Evolutionary conservation across 1,140 invertebrate genomes (phyloP).

Genomic region (Panulirus ornatus): DNA sequence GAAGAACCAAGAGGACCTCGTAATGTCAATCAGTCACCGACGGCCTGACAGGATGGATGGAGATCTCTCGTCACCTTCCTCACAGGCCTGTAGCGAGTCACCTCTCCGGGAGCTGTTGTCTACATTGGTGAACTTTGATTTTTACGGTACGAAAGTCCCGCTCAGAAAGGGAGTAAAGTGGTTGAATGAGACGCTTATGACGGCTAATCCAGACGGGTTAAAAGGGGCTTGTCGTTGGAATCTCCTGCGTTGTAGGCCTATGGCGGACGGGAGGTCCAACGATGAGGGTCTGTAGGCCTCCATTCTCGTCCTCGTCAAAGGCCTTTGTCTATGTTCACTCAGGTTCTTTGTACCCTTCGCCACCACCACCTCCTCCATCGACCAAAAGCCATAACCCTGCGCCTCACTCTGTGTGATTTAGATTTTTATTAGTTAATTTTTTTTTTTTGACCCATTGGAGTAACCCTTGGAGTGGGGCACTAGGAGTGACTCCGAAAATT

Average conservation of each 20-base stretch:
- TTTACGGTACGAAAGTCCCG: background rate
- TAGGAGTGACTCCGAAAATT: background rate
- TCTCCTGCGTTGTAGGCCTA: constrained; percentile 42
- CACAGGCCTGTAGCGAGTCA: background rate
- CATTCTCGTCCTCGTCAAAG: constrained; percentile 58
- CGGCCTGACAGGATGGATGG: background rate
- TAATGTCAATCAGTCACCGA: background rate
- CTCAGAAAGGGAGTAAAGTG: background rate
- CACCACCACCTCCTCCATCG: too few relatives aligned
- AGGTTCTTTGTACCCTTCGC: background rate
- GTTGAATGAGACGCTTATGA: constrained; percentile 5
- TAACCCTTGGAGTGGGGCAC: background rate
- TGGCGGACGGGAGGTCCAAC: constrained; percentile 49
- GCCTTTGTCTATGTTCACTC: constrained; percentile 61
- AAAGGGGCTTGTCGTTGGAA: background rate
- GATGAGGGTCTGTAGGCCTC: constrained; percentile 50
- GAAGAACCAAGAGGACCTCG: background rate
- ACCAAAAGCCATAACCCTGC: too few relatives aligned
- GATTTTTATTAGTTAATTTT: too few relatives aligned
- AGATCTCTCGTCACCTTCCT: background rate
- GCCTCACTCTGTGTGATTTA: too few relatives aligned
- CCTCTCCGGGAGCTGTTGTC: background rate
- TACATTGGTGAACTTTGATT: background rate
- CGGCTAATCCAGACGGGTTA: constrained; percentile 17
- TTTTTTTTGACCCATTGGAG: constrained; percentile 16